phyloP scores from a whole-genome alignment of 2,113 vertebrate species.

The Cervus canadensis region DNA sequence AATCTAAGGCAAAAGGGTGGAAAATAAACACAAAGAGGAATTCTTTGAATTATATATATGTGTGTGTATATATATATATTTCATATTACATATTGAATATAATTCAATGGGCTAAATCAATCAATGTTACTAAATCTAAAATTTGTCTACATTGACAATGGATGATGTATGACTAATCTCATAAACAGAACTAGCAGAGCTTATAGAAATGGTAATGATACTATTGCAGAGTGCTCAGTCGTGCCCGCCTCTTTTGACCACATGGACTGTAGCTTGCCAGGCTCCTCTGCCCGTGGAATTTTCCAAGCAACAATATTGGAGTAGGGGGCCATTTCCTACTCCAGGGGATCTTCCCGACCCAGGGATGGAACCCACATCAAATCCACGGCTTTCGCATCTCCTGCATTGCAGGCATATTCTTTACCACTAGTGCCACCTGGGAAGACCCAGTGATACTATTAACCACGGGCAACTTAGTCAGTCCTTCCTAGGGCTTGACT shows the following conservation, averaged over 20 bases:
- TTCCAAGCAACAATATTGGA: neutral
- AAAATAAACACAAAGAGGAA: neutral
- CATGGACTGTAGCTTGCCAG: neutral
- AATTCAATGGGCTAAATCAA: neutral
- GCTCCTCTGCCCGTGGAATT: neutral
- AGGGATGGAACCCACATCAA: neutral
- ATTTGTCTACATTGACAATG: neutral
- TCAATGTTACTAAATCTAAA: neutral
- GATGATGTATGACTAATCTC: neutral
- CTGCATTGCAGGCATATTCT: neutral
- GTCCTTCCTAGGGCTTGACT: neutral
- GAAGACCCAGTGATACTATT: neutral
- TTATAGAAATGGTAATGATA: neutral
- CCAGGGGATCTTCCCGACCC: neutral
- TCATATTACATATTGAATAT: neutral
- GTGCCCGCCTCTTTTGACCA: neutral
- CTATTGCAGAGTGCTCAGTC: neutral
- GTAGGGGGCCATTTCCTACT: neutral
- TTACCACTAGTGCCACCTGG: neutral
- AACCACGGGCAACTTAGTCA: neutral
- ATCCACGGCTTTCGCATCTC: accelerated
- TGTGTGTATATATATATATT: neutral
- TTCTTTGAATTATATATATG: neutral
- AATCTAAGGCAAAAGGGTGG: neutral
- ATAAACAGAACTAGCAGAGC: neutral